These are phyloP conservation scores for Ormyrus rosae DNA, from an alignment of 2,888 invertebrate genomes.

Conservation along the genomic window DNA sequence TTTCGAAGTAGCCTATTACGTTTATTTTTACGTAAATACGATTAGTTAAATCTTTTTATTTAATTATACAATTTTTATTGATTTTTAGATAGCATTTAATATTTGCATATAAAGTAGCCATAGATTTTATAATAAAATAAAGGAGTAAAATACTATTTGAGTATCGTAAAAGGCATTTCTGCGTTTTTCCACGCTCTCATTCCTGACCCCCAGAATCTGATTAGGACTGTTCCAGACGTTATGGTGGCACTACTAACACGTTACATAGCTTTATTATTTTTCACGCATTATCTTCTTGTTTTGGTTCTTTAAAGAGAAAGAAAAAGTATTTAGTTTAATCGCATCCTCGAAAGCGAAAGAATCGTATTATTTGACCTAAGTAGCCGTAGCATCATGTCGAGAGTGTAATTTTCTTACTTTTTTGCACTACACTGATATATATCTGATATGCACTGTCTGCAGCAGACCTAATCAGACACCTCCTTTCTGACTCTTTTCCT, in stretches of 20 bases:
- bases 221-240: constrained; percentile 76
- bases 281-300: constrained; percentile 25
- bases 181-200: constrained; percentile 68
- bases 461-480: constrained; percentile 74
- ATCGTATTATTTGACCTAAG: constrained; percentile 13
- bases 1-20: too few relatives aligned
- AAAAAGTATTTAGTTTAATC: constrained; percentile 7
- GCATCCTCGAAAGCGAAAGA: constrained; percentile 12
- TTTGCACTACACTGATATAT: constrained; percentile 56
- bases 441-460: constrained; percentile 65
- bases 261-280: constrained; percentile 49
- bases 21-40: too few relatives aligned
- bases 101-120: too few relatives aligned
- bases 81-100: too few relatives aligned
- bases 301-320: constrained; percentile 28
- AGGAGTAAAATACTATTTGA: neutral
- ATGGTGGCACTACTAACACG: constrained; percentile 66
- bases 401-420: constrained; percentile 43
- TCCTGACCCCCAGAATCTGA: constrained; percentile 73
- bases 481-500: constrained; percentile 60
- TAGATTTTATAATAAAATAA: too few relatives aligned
- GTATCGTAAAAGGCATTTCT: constrained; percentile 62
- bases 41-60: too few relatives aligned
- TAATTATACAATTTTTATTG: too few relatives aligned
- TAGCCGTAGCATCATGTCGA: constrained; percentile 39